These are phyloP conservation scores for Drosophila pruinosa DNA, from an alignment of 1,140 invertebrate species.

Conservation along the genomic window DNA sequence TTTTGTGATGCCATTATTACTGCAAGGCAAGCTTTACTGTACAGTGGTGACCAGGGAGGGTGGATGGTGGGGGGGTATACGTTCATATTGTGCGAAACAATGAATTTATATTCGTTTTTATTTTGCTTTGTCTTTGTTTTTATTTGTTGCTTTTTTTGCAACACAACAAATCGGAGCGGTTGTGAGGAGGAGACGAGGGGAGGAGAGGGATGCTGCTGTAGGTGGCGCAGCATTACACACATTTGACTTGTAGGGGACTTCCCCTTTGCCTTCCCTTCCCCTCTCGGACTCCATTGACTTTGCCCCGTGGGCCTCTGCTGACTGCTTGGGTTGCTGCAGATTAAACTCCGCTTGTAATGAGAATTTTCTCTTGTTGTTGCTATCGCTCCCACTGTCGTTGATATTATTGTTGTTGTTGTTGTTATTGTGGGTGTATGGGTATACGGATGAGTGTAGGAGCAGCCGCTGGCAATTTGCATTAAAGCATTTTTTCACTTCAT, in stretches of 20 bases:
- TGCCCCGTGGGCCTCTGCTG: constrained; percentile 30
- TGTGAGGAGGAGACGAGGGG: neutral
- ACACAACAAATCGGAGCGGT: neutral
- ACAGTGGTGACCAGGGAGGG: neutral
- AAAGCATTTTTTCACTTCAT: constrained; percentile 45
- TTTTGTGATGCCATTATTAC: constrained; percentile 45
- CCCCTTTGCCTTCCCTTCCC: neutral
- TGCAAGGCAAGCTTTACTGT: neutral
- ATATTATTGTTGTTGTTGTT: constrained; percentile 24
- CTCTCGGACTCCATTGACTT: neutral
- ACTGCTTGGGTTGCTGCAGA: constrained; percentile 56
- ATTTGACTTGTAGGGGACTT: constrained; percentile 48
- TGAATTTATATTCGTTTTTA: constrained; percentile 66
- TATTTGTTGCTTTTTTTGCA: neutral
- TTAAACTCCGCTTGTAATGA: constrained; percentile 78
- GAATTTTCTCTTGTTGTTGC: constrained; percentile 55
- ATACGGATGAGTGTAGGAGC: constrained; percentile 22
- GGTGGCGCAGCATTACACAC: constrained; percentile 53
- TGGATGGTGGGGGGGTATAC: neutral
- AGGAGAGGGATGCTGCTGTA: neutral
- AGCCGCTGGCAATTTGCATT: constrained; percentile 74
- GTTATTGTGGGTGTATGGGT: constrained; percentile 20
- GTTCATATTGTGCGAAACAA: constrained; percentile 75
- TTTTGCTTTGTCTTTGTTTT: constrained; percentile 21
- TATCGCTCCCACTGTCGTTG: constrained; percentile 20